These are phyloP conservation scores for Drosophila glabriapex DNA, from an alignment of 2,888 invertebrate species.

Conservation along the genomic window DNA sequence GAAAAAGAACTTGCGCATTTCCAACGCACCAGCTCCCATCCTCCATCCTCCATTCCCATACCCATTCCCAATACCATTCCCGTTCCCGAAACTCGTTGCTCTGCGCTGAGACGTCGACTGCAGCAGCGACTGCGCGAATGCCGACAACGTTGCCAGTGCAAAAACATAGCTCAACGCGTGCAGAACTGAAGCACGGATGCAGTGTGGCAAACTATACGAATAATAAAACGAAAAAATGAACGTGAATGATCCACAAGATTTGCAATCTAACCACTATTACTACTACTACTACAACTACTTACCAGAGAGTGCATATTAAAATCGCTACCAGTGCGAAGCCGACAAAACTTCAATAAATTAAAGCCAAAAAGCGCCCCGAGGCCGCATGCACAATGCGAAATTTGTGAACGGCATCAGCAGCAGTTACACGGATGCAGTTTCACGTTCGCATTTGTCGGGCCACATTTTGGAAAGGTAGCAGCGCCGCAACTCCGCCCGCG, in stretches of 20 bases:
- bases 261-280: constrained; percentile 27
- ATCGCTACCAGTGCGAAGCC: constrained; percentile 64
- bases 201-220: constrained; percentile 35
- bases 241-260: constrained; percentile 37
- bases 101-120: constrained; percentile 32
- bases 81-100: constrained; percentile 55
- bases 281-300: constrained; percentile 41
- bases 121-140: constrained; percentile 41
- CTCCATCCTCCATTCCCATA: constrained; percentile 14
- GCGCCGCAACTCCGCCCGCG: constrained; percentile 47
- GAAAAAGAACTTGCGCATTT: constrained; percentile 71
- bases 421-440: constrained; percentile 83
- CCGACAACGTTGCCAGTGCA: constrained; percentile 72
- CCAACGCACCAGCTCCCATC: constrained; percentile 40
- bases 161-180: constrained; percentile 81
- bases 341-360: constrained; percentile 83
- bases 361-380: constrained; percentile 72
- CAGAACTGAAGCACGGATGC: constrained; percentile 70
- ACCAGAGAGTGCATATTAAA: constrained; percentile 47
- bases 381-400: constrained; percentile 47
- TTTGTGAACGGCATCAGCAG: constrained; percentile 51
- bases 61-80: constrained; percentile 17
- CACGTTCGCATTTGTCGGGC: constrained; percentile 63
- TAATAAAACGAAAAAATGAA: not conserved
- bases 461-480: constrained; percentile 63